These are phyloP conservation scores for Cybosia mesomella DNA, from an alignment of 2,888 invertebrate species.

Conservation along the genomic window DNA sequence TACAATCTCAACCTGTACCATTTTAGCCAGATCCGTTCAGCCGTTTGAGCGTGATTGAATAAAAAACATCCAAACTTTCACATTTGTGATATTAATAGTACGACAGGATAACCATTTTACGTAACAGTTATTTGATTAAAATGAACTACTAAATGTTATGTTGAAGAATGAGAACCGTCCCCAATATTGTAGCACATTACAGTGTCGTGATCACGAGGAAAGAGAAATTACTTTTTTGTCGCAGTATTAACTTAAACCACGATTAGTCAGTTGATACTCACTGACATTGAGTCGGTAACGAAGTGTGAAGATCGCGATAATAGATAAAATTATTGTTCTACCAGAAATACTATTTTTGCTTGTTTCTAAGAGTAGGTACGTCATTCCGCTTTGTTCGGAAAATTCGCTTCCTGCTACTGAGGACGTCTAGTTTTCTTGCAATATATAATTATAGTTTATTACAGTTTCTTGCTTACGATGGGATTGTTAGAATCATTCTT, in stretches of 20 bases:
- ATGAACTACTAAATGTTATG: neutral
- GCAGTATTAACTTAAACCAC: neutral
- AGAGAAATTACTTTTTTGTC: constrained; percentile 7
- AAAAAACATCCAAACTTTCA: too few relatives aligned
- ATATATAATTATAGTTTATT: constrained; percentile 29
- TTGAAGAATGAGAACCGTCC: neutral
- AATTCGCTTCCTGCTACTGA: constrained; percentile 48
- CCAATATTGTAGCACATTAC: neutral
- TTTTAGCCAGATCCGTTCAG: too few relatives aligned
- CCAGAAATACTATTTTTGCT: constrained; percentile 49
- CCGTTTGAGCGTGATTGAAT: too few relatives aligned
- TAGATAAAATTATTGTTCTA: constrained; percentile 51
- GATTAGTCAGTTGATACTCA: constrained; percentile 36
- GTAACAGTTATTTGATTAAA: neutral
- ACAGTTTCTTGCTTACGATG: constrained; percentile 12
- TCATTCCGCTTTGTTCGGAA: constrained; percentile 47
- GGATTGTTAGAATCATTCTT: constrained; percentile 35
- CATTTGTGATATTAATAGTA: neutral
- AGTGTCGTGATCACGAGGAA: neutral
- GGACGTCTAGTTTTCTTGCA: constrained; percentile 40
- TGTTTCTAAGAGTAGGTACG: constrained; percentile 26
- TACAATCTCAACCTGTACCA: too few relatives aligned
- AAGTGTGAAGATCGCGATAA: constrained; percentile 72
- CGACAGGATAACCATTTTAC: neutral
- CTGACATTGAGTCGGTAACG: constrained; percentile 68